Conservation (phyloP, 2,113 vertebrate genomes). For the Aplodontia rufa region DNA sequence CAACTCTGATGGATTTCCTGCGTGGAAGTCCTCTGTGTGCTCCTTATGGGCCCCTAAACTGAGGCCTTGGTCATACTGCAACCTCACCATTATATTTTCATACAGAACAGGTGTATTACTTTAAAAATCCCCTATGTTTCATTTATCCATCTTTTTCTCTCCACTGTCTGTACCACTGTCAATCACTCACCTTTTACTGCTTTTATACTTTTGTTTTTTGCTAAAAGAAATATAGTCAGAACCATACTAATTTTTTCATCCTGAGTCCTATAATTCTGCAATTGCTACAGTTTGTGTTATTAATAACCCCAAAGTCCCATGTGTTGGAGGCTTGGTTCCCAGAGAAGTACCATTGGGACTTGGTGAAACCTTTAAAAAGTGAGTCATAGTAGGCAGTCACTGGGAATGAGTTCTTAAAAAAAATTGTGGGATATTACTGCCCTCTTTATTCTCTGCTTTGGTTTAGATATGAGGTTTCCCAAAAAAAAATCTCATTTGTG, state of each 20-base stretch:
- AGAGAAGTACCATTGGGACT: neutral
- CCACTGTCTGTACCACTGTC: neutral
- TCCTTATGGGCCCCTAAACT: no score
- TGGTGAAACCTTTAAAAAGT: neutral
- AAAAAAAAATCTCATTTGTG: no score
- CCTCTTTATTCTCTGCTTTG: neutral
- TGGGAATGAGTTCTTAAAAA: neutral
- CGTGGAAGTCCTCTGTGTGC: no score
- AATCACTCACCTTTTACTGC: neutral
- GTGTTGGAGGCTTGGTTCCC: neutral
- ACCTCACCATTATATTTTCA: neutral
- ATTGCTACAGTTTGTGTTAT: neutral
- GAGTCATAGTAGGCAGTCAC: no score
- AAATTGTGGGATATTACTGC: neutral
- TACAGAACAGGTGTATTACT: neutral
- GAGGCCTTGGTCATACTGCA: no score
- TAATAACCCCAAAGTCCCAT: neutral
- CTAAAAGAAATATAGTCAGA: neutral
- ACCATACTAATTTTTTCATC: neutral
- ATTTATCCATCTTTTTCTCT: neutral
- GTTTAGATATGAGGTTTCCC: no score
- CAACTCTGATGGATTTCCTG: no score
- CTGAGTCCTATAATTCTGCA: neutral
- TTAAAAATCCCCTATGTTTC: neutral
- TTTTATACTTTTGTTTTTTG: neutral